Evolutionary conservation across 2,797 vertebrate genomes (phyloP).

Genomic region (Trachops cirrhosus): DNA sequence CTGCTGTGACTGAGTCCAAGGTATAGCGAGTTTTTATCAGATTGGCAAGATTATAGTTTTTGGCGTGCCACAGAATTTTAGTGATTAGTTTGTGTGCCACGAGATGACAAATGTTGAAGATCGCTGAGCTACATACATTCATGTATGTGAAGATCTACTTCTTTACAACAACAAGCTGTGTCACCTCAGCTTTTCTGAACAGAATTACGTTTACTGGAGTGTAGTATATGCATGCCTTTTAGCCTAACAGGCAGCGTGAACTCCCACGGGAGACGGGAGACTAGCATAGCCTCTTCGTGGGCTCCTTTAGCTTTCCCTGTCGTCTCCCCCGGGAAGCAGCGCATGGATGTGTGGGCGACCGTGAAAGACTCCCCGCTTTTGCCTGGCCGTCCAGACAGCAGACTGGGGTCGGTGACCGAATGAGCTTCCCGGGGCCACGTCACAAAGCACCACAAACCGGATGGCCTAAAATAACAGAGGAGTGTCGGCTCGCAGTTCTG

Average conservation of each 20-base stretch:
- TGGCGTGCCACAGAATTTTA: neutral
- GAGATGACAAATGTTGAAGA: neutral
- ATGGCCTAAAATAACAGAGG: neutral
- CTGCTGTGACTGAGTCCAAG: neutral
- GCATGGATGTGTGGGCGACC: neutral
- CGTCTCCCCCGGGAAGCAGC: neutral
- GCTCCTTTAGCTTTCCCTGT: neutral
- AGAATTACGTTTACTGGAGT: neutral
- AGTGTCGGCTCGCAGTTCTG: neutral
- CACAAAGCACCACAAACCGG: neutral
- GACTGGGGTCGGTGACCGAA: neutral
- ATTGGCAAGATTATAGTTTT: neutral
- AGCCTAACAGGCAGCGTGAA: neutral
- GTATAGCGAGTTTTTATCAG: neutral
- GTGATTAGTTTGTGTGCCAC: neutral
- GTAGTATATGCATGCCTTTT: neutral
- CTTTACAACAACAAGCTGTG: neutral
- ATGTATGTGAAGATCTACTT: neutral
- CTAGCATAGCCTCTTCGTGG: neutral
- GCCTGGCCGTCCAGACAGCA: neutral
- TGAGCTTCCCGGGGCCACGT: neutral
- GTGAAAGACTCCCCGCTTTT: slow-evolving; percentile 15
- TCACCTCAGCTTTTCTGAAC: neutral
- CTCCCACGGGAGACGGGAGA: neutral
- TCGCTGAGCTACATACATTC: accelerated